Evolutionary conservation across 2,113 vertebrate genomes (phyloP), one percentile per base, ranked within the genome.

Genomic region (Microtus montanus): DNA sequence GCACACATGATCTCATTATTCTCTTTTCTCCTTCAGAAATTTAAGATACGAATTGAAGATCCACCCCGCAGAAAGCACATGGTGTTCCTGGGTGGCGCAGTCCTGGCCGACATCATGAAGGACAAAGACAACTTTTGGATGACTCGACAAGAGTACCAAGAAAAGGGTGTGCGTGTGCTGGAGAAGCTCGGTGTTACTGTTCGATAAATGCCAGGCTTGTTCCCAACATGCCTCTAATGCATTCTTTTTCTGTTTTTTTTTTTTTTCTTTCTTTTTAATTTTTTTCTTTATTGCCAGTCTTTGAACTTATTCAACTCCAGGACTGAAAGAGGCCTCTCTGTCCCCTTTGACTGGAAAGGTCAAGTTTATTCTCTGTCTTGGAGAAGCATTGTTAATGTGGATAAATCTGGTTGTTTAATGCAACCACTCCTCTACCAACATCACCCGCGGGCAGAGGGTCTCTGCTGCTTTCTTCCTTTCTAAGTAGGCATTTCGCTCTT

Each of bases 81-180:
- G 99, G 99, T 99, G 94, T 99, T 99, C 97, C 98, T 99, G 97
- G 99, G 99, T 0, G 99, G 99, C 0, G 99, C 99, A 0, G 99
- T 99, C 85, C 98, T 99, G 75, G 99, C 99, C 14, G 99, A 99
- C 98, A 99, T 99, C 98, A 99, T 99, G 99, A 99, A 99, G 98
- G 99, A 99, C 99, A 99, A 99, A 98, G 99, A 99, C 98, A 99
- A 99, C 99, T 99, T 99, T 98, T 99, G 99, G 99, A 99, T 99
- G 99, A 99, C 99, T 95, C 98, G 99, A 77, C 99, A 99, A 97
- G 99, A 99, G 97, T 99, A 99, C 98, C 98, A 99, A 97, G 99
- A 99, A 97, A 99, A 99, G 97, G 99, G 99, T 74, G 98, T 99
- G 82, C 99, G 99, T 14, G 99, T 99, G 97, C 98, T 99, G 97